These are phyloP conservation scores for Anoncus sp. DNA, from an alignment of 2,888 invertebrate genomes.

Conservation along the genomic window DNA sequence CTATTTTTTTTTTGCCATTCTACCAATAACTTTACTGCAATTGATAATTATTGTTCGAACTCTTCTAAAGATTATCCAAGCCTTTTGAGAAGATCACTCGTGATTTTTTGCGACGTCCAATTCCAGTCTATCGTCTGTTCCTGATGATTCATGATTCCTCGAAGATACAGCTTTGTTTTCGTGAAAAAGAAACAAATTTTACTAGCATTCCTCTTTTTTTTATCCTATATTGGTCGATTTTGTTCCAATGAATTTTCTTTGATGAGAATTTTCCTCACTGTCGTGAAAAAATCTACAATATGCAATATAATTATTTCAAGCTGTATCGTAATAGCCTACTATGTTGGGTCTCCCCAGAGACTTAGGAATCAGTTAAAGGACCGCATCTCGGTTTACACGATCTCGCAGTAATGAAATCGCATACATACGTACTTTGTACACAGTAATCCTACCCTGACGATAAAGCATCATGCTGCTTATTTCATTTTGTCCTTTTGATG, in stretches of 20 bases:
- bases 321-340: background rate
- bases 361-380: background rate
- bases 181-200: background rate
- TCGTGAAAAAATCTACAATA: background rate
- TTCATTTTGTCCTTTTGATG: conserved; percentile 11
- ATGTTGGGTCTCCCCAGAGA: background rate
- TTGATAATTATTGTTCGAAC: background rate
- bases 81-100: background rate
- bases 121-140: background rate
- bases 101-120: background rate
- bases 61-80: background rate
- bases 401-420: conserved; percentile 17
- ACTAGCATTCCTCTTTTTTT: background rate
- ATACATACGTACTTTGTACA: conserved; percentile 4
- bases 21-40: background rate
- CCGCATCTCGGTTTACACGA: no score
- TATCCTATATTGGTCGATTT: background rate
- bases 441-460: background rate
- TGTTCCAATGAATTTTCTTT: background rate
- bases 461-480: conserved; percentile 7
- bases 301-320: conserved; percentile 2
- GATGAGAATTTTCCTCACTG: background rate
- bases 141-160: background rate
- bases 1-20: background rate
- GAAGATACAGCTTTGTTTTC: background rate